Evolutionary conservation across 2,888 invertebrate species (phyloP), one percentile per base, ranked within the genome.

Genomic region (Thumatha senex): DNA sequence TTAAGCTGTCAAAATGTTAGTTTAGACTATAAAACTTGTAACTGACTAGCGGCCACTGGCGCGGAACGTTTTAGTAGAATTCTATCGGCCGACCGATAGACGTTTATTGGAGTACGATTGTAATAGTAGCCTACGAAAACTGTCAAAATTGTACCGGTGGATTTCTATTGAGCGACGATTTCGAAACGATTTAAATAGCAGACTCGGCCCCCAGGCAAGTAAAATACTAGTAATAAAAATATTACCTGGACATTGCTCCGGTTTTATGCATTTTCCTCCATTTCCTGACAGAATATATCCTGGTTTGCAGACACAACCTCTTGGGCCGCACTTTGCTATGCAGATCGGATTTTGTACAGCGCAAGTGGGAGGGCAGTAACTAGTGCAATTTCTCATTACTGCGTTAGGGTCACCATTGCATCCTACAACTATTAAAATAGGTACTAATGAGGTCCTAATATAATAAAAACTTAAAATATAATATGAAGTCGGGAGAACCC

Each of bases 341-440:
- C 49, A 44, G 0, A 8, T 2, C 8, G 10, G 35, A 12, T 41
- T 30, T 14, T n/a, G 29, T 29, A 29, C 24, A 7, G 4, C 10
- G 29, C 41, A 47, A 35, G 40, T 47, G 1, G 47, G 30, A 13
- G 24, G 47, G 12, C 40, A 47, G 1, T 9, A 4, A 35, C 35
- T 35, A 11, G 40, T 24, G 13, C 47, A 47, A 0, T 15, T 18
- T 3, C 4, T 18, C 1, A 39, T 1, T 35, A 8, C 1, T 14
- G 47, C 40, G 10, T 47, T 47, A 8, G 40, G 40, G 29, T 47
- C 47, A 2, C 72, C 46, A 48, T 77, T 42, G 82, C 34, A 43
- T 14, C 43, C 34, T 18, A 12, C 12, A 15, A 36, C 15, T 15
- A 36, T 7, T 13, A 1, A 14, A 9, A 9, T 15, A 10, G n/a